These are phyloP conservation scores for Aurelia aurita DNA, from an alignment of 30 jellyfish, hydroid and myxozoan species.

Conservation along the genomic window DNA sequence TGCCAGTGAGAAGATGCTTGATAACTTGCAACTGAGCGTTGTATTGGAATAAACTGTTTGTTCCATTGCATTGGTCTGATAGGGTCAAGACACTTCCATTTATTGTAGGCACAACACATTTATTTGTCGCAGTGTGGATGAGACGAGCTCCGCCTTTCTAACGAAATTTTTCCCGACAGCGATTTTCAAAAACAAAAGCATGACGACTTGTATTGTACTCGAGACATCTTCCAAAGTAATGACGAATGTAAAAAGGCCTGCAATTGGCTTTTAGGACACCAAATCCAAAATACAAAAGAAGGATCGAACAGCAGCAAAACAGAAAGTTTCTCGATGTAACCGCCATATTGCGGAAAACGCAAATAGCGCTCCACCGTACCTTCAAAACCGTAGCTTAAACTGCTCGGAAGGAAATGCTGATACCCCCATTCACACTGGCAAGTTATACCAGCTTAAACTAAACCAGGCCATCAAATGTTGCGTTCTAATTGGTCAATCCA, in stretches of 20 bases:
- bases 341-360: too few relatives aligned
- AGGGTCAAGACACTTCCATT: constrained; percentile 25
- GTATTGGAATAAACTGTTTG: constrained; percentile 59
- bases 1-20: constrained; percentile 22
- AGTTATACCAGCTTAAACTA: too few relatives aligned
- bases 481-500: too few relatives aligned
- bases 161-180: constrained; percentile 46
- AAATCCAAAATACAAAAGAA: too few relatives aligned
- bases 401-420: too few relatives aligned
- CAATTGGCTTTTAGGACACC: too few relatives aligned
- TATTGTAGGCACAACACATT: constrained; percentile 16
- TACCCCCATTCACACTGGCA: too few relatives aligned
- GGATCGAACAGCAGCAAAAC: too few relatives aligned
- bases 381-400: too few relatives aligned
- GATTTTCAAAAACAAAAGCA: constrained; percentile 8
- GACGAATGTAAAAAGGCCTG: constrained; percentile 25
- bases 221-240: constrained; percentile 44
- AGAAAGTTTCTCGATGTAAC: too few relatives aligned
- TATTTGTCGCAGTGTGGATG: constrained; percentile 14
- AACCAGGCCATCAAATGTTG: too few relatives aligned
- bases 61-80: constrained; percentile 19
- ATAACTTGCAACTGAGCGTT: background rate
- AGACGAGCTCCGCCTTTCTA: constrained; percentile 56
- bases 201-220: constrained; percentile 15
- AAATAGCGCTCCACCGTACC: too few relatives aligned